Evolutionary conservation across 2,797 vertebrate genomes (phyloP).

Genomic region (Zalophus californianus): DNA sequence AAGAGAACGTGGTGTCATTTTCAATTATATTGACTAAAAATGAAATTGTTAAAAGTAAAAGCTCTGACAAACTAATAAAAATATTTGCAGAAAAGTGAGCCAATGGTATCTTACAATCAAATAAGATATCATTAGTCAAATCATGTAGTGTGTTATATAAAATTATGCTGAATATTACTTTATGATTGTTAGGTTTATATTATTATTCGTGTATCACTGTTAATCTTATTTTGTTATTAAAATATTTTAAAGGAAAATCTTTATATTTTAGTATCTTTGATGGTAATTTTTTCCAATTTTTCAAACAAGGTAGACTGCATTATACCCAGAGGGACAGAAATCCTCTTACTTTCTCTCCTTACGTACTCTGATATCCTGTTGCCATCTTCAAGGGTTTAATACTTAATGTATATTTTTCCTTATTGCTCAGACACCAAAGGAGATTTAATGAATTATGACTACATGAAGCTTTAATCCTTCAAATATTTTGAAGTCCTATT

Average conservation of each 20-base stretch:
- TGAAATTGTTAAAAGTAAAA: neutral
- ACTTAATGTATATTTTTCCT: neutral
- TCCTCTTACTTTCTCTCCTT: neutral
- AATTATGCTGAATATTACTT: neutral
- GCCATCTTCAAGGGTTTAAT: neutral
- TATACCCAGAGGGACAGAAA: too few species aligned
- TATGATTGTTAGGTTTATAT: neutral
- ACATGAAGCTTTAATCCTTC: neutral
- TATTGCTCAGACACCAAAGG: neutral
- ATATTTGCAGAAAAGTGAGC: neutral
- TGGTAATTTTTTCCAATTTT: neutral
- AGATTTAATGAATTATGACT: neutral
- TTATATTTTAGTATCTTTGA: neutral
- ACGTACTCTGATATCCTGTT: accelerated
- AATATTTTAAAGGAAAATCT: neutral
- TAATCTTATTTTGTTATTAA: neutral
- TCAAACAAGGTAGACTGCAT: neutral
- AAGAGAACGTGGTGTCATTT: neutral
- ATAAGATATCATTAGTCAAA: neutral
- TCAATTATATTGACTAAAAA: neutral
- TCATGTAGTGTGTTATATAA: neutral
- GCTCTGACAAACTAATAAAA: neutral
- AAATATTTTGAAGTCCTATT: neutral
- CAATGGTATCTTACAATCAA: neutral
- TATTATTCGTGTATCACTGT: neutral